phyloP scores from a whole-genome alignment of 2,797 vertebrate genomes.

The Anableps anableps region DNA sequence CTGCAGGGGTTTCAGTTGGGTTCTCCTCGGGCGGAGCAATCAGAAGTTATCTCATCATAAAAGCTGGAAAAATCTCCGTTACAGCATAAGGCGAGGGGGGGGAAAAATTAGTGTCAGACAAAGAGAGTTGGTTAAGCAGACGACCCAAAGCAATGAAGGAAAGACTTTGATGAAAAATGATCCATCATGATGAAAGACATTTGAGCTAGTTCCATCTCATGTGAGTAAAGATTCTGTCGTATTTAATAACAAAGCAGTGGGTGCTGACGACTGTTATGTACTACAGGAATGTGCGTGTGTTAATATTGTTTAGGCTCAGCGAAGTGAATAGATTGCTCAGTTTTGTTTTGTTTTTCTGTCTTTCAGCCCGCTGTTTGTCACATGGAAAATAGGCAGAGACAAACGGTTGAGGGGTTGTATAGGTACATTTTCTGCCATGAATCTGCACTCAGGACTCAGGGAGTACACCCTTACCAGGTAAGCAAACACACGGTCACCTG shows the following conservation, averaged over 20 bases:
- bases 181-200: constrained; percentile 20
- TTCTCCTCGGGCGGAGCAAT: neutral
- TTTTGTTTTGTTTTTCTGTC: constrained; percentile 26
- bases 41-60: neutral
- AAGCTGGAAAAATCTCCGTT: constrained; percentile 9
- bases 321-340: constrained; percentile 9
- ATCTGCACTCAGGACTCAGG: constrained; percentile 99
- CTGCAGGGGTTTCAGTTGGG: neutral
- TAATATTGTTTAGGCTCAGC: neutral
- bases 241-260: neutral
- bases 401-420: constrained; percentile 99
- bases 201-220: neutral
- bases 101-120: constrained; percentile 3
- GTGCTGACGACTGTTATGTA: neutral
- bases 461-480: constrained; percentile 99
- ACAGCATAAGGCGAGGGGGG: neutral
- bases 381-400: constrained; percentile 99
- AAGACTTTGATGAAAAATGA: constrained; percentile 27
- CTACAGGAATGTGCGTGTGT: constrained; percentile 13
- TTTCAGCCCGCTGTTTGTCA: constrained; percentile 99
- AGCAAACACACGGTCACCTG: constrained; percentile 42
- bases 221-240: constrained; percentile 14
- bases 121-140: constrained; percentile 15
- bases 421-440: constrained; percentile 99
- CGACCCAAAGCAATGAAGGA: constrained; percentile 10